Percentiles rank a stretch among this genome's conserved stretches.
phyloP scores from a whole-genome alignment of 1,140 invertebrate species.

The Acromyrmex charruanus region DNA sequence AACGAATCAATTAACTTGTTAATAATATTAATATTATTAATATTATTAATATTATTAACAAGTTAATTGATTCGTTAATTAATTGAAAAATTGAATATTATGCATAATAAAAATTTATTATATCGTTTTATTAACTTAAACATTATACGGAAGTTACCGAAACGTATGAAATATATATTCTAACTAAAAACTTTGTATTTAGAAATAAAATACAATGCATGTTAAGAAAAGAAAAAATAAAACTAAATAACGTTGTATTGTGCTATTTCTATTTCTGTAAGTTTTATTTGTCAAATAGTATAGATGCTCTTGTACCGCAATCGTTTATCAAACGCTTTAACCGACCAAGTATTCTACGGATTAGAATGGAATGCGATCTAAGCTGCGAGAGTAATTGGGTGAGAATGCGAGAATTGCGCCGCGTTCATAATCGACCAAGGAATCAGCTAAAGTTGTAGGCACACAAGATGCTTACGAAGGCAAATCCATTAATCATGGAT shows the following conservation, averaged over 20 bases:
- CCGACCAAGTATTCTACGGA: constrained; percentile 60
- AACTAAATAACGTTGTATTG: neutral
- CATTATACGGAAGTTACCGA: neutral
- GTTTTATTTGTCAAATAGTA: constrained; percentile 30
- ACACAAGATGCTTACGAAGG: constrained; percentile 21
- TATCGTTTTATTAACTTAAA: neutral
- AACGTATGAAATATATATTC: too few relatives aligned
- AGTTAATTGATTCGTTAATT: neutral
- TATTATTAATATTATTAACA: neutral
- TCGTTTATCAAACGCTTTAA: constrained; percentile 55
- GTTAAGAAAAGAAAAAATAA: neutral
- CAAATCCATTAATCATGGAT: constrained; percentile 38
- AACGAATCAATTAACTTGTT: too few relatives aligned
- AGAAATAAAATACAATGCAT: neutral
- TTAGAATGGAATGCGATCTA: constrained; percentile 64
- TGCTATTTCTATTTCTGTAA: neutral
- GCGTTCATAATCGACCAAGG: constrained; percentile 44
- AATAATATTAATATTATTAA: too few relatives aligned
- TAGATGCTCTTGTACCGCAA: constrained; percentile 33
- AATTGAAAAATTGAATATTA: neutral
- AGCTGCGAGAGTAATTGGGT: constrained; percentile 49
- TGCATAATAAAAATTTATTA: constrained; percentile 2
- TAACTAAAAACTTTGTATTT: neutral
- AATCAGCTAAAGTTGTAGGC: constrained; percentile 40
- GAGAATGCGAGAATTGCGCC: constrained; percentile 43